Base-by-base conservation (phyloP, 1,140 invertebrate genomes). In the Hyles vespertilio region DNA sequence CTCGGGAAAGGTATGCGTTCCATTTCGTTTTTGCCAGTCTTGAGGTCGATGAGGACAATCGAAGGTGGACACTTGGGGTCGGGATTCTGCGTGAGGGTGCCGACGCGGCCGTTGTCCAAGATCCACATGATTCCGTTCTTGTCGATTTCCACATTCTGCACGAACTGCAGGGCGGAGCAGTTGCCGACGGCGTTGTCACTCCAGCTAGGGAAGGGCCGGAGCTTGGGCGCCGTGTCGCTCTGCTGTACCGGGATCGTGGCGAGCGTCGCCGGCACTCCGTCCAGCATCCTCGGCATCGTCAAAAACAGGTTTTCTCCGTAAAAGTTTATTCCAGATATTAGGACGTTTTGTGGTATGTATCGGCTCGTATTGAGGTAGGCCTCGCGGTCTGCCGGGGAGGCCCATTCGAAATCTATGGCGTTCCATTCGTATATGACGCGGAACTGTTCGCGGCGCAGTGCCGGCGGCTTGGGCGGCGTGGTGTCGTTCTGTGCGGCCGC, bases 91-190 rank as follows among this genome's bases (percentile, higher is more conserved):
- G 91, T 90, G 49, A 91, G 65, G 8, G 90, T 91, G 0, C 84
- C 88, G 0, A 92, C 86, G 5, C 92, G 84, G 0, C 93, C 93
- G 10, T 92, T 91, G 67, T 95, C 94, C 46, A 94, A 69, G 1
- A 94, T 90, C 94, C 94, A 95, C 92, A 95, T 92, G 0, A 93
- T 81, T 3, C 93, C 93, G 32, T 89, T 83, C 0, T 89, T 89
- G 67, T 94, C 93, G 22, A 94, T 92, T 75, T 94, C 93, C 69
- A 94, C 90, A 64, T 91, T 92, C 72, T 94, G 93, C 3, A 94
- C 93, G 59, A 92, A 92, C 68, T 95, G 94, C 32, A 95, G 89
- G 2, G 92, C 91, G 1, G 67, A 74, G 78, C 94, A 95, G 65
- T 91, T 79, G 0, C 90, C 91, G 9, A 93, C 54, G 5, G 84